Conservation (phyloP, 2,797 vertebrate species). For the Pithecia hirsuta region DNA sequence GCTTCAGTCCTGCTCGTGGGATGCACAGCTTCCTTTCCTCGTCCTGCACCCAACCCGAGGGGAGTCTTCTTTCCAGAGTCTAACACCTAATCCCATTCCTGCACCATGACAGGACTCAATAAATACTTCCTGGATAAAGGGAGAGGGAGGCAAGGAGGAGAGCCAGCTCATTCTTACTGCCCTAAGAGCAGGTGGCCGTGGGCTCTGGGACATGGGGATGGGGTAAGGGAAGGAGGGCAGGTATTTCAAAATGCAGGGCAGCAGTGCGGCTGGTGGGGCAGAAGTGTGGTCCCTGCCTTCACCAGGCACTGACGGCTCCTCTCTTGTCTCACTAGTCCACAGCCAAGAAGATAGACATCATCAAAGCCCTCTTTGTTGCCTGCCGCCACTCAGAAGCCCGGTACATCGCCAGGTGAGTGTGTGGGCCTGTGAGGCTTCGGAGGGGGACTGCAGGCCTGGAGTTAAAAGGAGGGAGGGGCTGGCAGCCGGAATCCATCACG, state of each 20-base stretch:
- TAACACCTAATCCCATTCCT: accelerated
- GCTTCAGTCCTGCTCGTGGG: accelerated
- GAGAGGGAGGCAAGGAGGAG: not conserved
- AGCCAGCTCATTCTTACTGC: not conserved
- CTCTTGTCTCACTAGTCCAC: conserved; percentile 86
- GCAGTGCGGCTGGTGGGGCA: too few relatives aligned
- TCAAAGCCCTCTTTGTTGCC: conserved; percentile 95
- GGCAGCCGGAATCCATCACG: accelerated
- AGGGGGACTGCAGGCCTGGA: too few relatives aligned
- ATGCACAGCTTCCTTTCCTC: too few relatives aligned
- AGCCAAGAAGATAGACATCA: conserved; percentile 95
- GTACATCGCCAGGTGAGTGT: conserved; percentile 91
- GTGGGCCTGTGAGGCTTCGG: not conserved
- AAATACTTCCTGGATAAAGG: not conserved
- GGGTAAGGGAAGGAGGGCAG: too few relatives aligned
- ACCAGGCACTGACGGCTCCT: not conserved
- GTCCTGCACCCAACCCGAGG: not conserved
- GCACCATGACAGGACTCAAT: accelerated
- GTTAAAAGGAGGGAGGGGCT: accelerated
- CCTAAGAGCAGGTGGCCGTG: accelerated
- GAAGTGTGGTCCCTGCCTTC: not conserved
- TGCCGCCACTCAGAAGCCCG: conserved; percentile 94
- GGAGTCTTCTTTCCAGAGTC: not conserved
- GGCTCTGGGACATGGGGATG: accelerated
- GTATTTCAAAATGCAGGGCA: not conserved